Conservation (phyloP, 2,113 vertebrate species). For the Pongo abelii region DNA sequence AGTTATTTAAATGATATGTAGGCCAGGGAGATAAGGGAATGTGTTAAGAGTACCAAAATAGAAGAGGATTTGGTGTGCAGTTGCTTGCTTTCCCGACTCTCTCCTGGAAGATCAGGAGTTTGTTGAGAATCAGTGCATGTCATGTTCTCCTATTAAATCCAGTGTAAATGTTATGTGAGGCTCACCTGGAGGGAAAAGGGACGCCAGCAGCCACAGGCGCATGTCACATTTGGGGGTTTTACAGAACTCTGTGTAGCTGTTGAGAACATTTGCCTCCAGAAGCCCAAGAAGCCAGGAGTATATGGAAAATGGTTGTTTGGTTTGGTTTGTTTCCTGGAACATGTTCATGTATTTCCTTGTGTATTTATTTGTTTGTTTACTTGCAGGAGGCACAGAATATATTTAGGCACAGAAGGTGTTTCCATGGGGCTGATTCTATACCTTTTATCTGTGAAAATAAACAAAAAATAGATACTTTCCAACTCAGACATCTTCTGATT, state of each 20-base stretch:
- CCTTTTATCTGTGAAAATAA: background rate
- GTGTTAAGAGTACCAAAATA: conserved; percentile 81
- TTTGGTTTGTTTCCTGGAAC: background rate
- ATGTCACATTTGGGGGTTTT: background rate
- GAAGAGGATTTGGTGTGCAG: conserved; percentile 40
- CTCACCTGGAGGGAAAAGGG: background rate
- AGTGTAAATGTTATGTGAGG: background rate
- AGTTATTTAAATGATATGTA: conserved; percentile 86
- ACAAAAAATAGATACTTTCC: background rate
- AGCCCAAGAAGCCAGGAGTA: background rate
- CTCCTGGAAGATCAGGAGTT: conserved; percentile 55
- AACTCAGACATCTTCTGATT: background rate
- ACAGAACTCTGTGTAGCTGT: background rate
- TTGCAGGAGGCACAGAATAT: background rate
- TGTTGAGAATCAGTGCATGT: background rate
- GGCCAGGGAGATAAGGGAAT: conserved; percentile 77
- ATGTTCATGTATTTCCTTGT: background rate
- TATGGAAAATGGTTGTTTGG: fast-evolving
- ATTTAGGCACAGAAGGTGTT: background rate
- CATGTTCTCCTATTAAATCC: background rate
- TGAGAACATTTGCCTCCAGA: background rate
- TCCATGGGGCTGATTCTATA: background rate
- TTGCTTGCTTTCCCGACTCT: conserved; percentile 55
- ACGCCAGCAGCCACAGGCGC: background rate
- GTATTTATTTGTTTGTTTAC: background rate